These are phyloP conservation scores for Eurypyga helias DNA, from an alignment of 2,113 vertebrate genomes.

Conservation along the genomic window DNA sequence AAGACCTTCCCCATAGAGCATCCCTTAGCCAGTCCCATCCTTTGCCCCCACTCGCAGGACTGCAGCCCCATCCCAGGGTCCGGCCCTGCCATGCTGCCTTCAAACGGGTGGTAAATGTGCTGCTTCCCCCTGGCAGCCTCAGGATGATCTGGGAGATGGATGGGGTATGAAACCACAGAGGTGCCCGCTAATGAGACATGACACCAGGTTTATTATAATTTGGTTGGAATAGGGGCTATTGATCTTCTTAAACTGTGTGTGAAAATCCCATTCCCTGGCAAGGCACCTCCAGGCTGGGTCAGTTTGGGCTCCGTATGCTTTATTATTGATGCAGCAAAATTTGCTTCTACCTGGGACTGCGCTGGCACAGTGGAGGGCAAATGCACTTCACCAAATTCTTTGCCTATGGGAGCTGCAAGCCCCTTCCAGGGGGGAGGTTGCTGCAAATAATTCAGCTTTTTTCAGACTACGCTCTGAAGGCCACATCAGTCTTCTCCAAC, in stretches of 20 bases:
- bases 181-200: constrained; percentile 5
- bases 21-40: background rate
- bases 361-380: background rate
- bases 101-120: background rate
- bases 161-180: background rate
- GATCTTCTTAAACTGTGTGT: constrained; percentile 15
- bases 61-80: accelerated
- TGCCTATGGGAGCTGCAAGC: background rate
- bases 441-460: background rate
- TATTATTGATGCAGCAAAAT: background rate
- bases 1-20: background rate
- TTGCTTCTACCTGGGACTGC: background rate
- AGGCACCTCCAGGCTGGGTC: background rate
- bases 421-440: background rate
- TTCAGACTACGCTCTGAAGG: background rate
- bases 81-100: accelerated
- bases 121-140: background rate
- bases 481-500: background rate
- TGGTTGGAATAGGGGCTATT: background rate
- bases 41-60: background rate
- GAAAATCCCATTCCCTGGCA: background rate
- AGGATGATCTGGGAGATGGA: background rate
- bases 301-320: background rate
- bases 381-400: background rate
- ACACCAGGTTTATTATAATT: constrained; percentile 28